Conservation (phyloP, 1,140 invertebrate genomes). For the Ruditapes philippinarum region DNA sequence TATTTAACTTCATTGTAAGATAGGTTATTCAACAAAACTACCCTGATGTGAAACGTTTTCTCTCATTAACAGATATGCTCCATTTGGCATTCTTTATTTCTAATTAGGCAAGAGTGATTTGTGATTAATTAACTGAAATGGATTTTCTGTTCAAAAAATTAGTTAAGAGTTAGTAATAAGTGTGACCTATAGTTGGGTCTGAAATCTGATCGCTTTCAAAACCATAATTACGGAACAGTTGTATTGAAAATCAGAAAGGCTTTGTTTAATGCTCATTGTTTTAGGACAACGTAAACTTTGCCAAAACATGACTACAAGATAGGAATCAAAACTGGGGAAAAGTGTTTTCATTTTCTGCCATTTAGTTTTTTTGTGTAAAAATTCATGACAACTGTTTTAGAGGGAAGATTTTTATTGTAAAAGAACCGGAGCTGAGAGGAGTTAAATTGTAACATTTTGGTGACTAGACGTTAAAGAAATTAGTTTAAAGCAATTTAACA, state of each 20-base stretch:
- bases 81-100: background rate
- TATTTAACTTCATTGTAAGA: too few relatives aligned
- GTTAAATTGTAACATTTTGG: background rate
- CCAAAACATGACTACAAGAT: slow-evolving; percentile 13
- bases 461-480: background rate
- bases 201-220: background rate
- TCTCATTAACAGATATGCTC: background rate
- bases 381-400: background rate
- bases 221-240: background rate
- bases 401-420: too few relatives aligned
- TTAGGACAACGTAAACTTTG: background rate
- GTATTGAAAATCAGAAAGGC: background rate
- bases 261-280: slow-evolving; percentile 1
- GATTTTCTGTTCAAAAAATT: background rate
- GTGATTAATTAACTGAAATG: slow-evolving; percentile 26
- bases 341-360: background rate
- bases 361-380: background rate
- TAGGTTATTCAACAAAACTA: background rate
- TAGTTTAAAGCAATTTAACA: background rate
- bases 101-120: slow-evolving; percentile 21
- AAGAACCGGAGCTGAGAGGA: too few relatives aligned
- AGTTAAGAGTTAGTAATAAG: slow-evolving; percentile 18
- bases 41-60: background rate
- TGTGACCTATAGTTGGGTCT: background rate
- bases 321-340: background rate